Evolutionary conservation across 2,797 vertebrate species (phyloP).

Genomic region (Lagocephalus sceleratus): DNA sequence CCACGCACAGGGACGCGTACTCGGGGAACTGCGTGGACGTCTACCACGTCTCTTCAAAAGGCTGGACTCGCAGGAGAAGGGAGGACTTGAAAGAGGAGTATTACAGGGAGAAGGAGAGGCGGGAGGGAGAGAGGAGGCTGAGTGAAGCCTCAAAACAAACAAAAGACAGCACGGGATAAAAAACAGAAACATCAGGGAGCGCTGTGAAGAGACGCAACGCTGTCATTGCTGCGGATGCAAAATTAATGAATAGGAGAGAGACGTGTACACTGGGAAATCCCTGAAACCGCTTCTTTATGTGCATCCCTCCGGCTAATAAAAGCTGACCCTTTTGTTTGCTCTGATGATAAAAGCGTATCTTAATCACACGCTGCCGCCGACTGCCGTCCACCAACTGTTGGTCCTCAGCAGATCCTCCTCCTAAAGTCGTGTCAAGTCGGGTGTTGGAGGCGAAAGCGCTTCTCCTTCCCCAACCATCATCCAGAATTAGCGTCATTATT

Average conservation of each 20-base stretch:
- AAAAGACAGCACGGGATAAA: constrained; percentile 31
- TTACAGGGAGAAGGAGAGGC: constrained; percentile 58
- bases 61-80: constrained; percentile 76
- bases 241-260: constrained; percentile 64
- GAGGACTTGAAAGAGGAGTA: constrained; percentile 75
- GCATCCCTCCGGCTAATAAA: constrained; percentile 51
- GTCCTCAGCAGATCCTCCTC: constrained; percentile 1
- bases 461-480: constrained; percentile 52
- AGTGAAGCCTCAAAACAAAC: constrained; percentile 40
- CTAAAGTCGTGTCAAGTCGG: constrained; percentile 26
- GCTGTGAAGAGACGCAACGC: constrained; percentile 35
- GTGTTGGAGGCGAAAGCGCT: constrained; percentile 31
- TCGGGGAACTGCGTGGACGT: constrained; percentile 84
- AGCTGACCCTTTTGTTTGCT: constrained; percentile 63
- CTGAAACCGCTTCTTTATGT: constrained; percentile 52
- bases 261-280: constrained; percentile 58
- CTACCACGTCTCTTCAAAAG: constrained; percentile 75
- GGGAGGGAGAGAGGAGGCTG: constrained; percentile 16
- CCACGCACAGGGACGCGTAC: constrained; percentile 82
- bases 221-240: constrained; percentile 46
- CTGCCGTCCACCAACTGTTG: no score
- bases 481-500: constrained; percentile 46
- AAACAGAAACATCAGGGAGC: constrained; percentile 40
- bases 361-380: constrained; percentile 32
- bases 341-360: constrained; percentile 44